A percentile compares a stretch with the other conserved stretches of the same genome.
Conservation (phyloP, 1,140 invertebrate species). For the Maconellicoccus hirsutus region DNA sequence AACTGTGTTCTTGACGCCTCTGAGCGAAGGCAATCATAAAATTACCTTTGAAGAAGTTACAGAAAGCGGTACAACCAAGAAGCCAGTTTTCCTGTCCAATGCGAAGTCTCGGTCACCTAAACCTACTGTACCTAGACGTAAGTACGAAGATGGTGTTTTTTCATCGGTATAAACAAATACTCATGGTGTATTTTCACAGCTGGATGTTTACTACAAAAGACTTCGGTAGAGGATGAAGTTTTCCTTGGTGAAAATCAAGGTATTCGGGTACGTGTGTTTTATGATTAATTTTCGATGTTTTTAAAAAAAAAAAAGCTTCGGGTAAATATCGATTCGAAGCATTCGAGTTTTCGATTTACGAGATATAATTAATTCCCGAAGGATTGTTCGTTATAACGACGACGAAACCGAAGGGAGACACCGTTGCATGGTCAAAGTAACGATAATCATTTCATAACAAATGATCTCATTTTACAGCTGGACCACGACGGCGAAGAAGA, state of each 20-base stretch:
- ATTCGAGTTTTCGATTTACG: too few species aligned
- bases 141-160: conserved; percentile 40
- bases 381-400: too few species aligned
- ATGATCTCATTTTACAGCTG: conserved; percentile 45
- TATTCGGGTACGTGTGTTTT: conserved; percentile 15
- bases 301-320: too few species aligned
- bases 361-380: too few species aligned
- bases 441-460: too few species aligned
- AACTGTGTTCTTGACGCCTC: background rate
- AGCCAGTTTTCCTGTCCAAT: background rate
- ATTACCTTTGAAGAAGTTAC: background rate
- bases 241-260: conserved; percentile 30
- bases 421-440: too few species aligned
- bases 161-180: too few species aligned
- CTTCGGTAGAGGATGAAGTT: conserved; percentile 24
- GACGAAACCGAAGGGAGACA: too few species aligned
- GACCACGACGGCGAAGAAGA: conserved; percentile 74
- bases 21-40: background rate
- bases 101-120: background rate
- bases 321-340: too few species aligned
- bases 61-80: background rate
- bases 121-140: conserved; percentile 41
- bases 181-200: background rate
- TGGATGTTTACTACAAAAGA: conserved; percentile 24
- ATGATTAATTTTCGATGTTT: background rate